phyloP scores from a whole-genome alignment of 2,888 invertebrate genomes.

The Trichopoda pennipes region DNA sequence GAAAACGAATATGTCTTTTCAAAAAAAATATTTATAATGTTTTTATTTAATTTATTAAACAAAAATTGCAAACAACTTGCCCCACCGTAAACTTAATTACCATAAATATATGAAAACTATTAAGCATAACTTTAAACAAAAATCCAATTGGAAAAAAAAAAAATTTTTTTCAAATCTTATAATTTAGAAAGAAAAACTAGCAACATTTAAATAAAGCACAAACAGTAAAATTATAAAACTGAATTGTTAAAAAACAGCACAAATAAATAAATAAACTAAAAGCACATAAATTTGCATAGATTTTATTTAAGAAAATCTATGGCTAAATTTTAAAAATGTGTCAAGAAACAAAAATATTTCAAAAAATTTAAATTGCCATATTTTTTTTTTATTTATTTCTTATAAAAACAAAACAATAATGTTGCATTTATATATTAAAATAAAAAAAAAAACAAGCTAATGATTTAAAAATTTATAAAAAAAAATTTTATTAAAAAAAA shows the following conservation, averaged over 20 bases:
- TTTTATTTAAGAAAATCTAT: conserved; percentile 79
- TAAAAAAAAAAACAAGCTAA: conserved; percentile 57
- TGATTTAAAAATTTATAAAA: conserved; percentile 59
- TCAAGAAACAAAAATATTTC: conserved; percentile 50
- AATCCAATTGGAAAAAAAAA: conserved; percentile 41
- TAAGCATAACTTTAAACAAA: conserved; percentile 38
- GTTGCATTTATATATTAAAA: conserved; percentile 71
- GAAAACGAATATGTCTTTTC: conserved; percentile 69
- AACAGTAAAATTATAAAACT: not conserved
- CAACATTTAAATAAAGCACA: conserved; percentile 57
- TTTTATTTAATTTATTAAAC: conserved; percentile 62
- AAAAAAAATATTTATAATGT: conserved; percentile 63
- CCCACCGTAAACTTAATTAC: conserved; percentile 72
- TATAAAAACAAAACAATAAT: conserved; percentile 68
- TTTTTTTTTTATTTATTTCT: conserved; percentile 69
- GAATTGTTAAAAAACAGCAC: conserved; percentile 1
- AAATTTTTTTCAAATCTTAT: conserved; percentile 23
- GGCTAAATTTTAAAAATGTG: conserved; percentile 76
- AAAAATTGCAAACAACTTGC: conserved; percentile 77
- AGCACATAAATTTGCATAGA: conserved; percentile 76
- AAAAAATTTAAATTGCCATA: conserved; percentile 70
- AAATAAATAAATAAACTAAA: conserved; percentile 34
- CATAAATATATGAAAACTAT: conserved; percentile 66
- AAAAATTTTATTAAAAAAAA: conserved; percentile 50
- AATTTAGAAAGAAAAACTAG: conserved; percentile 41